Base-by-base conservation (phyloP, 2,113 vertebrate genomes). In the Xiphorhynchus elegans region DNA sequence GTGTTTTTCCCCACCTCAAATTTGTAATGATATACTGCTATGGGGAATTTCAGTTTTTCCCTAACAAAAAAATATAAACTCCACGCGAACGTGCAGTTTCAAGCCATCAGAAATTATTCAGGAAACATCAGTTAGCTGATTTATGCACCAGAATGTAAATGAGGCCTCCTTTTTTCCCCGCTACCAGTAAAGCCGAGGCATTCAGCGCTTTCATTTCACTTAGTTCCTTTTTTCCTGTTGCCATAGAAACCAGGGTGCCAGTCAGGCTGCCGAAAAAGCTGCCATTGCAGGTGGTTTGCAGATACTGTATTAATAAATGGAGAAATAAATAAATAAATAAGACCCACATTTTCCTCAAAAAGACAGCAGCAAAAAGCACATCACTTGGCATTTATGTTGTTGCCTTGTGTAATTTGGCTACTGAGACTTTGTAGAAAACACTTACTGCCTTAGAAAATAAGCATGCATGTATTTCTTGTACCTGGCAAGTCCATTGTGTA, bases 81-180 rank as follows among this genome's bases (percentile, higher is more conserved):
- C 60, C 50, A 81, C 40, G 62, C 60, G 81, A 96, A 90, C 56
- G 55, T 59, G 89, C 31, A 78, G 85, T 64, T 92, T 75, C 64
- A 84, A 93, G 39, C 56, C 87, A 70, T 28, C 39, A 95, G 84
- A 88, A 96, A 96, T 96, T 84, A 93, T 95, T 86, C 95, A 95
- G 91, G 86, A 96, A 97, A 81, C 66, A 91, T 90, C 96, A 69
- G 66, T 96, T 93, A 78, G 90, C 40, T 89, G 93, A 58, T 93
- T 96, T 94, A 93, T 76, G 52, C 92, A 92, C 79, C 50, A 92
- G 96, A 93, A 97, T 97, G 95, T 66, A 97, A 96, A 97, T 97
- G 72, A 97, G 84, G 50, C 47, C 91, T 83, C 70, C 50, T 91
- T 94, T 95, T 82, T 11, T 7, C 40, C 46, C 42, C 69, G 81